Base-by-base conservation (phyloP, 1,140 invertebrate genomes). In the Hirudo medicinalis region DNA sequence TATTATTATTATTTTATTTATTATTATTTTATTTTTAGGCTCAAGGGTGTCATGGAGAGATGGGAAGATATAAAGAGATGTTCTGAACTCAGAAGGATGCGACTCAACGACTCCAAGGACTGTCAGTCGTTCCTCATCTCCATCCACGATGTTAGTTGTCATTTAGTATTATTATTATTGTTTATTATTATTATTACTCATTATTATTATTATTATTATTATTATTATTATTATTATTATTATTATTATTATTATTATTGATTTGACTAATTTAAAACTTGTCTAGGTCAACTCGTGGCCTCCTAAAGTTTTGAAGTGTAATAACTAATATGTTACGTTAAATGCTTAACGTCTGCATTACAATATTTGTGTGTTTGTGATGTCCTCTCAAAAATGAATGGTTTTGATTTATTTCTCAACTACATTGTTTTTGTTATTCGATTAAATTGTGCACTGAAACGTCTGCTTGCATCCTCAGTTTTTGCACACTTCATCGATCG, bases 91-190 rank as follows among this genome's bases (percentile, higher is more conserved):
- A 86, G 94, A 32, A 86, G 90, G 43, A 86, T 88, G 19, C 86
- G 91, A 74, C 82, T 99, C 0, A 90, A 95, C 74, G 94, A 97
- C 78, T 91, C 94, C 0, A 94, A 91, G 79, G 90, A 91, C 74
- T 86, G 95, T 74, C 95, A 97, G 80, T 91, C 96, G 77, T 98
- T 97, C 80, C 92, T 98, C 78, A 86, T 94, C 6, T 95, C 98
- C 80, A 94, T 93, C 76, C 94, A 98, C 80, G 95, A 99, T 83
- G 97, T 95, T 69, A 72, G 73, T 75, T 3, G 29, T 63, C 43
- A 53, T 20, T 27, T 72, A 36, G 19, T 40, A 53, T 29, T 71
- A 49, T 9, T 54, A 15, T 32, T 71, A 43, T 60, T 40, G 32
- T 36, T 29, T 11, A 22, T 43, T 29, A 25, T 11, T 17, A 49